Conservation (phyloP, 2,888 invertebrate genomes). For the Nemotelus pantherinus region DNA sequence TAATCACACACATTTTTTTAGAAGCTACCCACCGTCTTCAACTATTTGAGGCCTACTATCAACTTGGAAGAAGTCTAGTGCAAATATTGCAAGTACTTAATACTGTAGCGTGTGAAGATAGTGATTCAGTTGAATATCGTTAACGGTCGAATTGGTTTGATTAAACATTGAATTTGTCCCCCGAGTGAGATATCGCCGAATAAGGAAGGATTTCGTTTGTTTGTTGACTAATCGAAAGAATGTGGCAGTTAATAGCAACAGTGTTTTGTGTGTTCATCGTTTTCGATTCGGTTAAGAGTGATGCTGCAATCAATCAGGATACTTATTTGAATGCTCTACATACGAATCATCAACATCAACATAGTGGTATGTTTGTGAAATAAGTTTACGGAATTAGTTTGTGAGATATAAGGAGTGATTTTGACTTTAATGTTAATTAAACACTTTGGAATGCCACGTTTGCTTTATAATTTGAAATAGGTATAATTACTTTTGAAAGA, state of each 20-base stretch:
- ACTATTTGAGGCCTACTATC: neutral
- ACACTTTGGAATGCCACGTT: too few species aligned
- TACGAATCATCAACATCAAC: slow-evolving; percentile 55
- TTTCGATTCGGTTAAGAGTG: slow-evolving; percentile 31
- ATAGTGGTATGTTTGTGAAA: slow-evolving; percentile 44
- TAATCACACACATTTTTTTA: neutral
- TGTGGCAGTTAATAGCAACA: slow-evolving; percentile 30
- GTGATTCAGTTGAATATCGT: slow-evolving; percentile 36
- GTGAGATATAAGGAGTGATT: neutral
- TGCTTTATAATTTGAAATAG: too few species aligned
- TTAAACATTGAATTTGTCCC: neutral
- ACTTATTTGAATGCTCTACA: slow-evolving; percentile 59
- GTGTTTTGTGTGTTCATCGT: slow-evolving; percentile 36
- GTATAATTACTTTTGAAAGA: too few species aligned
- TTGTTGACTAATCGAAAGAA: slow-evolving; percentile 3
- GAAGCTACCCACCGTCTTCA: neutral
- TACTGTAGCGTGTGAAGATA: slow-evolving; percentile 3
- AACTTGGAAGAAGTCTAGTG: neutral
- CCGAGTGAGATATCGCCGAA: neutral
- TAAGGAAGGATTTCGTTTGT: neutral
- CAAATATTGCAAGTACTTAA: slow-evolving; percentile 34
- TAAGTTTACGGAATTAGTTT: neutral
- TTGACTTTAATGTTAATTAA: neutral
- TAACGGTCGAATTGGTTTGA: slow-evolving; percentile 28
- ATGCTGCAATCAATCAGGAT: slow-evolving; percentile 54